phyloP scores from a whole-genome alignment of 2,113 vertebrate genomes.

The Anolis sagrei region DNA sequence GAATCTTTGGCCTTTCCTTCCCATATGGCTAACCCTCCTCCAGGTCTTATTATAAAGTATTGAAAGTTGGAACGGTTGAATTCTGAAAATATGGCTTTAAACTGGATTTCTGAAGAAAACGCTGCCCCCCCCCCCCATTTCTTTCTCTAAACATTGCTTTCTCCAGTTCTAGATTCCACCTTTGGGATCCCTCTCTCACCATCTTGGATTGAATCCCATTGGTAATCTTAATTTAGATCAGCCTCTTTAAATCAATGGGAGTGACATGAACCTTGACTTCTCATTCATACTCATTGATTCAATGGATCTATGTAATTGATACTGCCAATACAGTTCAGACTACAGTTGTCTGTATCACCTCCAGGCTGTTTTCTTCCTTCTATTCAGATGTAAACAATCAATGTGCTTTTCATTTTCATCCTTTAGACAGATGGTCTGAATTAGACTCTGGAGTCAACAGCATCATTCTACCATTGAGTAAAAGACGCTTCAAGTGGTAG shows the following conservation, averaged over 20 bases:
- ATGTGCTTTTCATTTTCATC: not conserved
- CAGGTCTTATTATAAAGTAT: not conserved
- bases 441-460: not conserved
- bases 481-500: no score
- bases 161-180: not conserved
- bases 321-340: no score
- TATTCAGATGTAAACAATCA: not conserved
- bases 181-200: not conserved
- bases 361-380: not conserved
- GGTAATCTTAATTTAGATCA: no score
- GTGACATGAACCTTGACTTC: no score
- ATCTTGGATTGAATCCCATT: no score
- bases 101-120: no score
- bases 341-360: not conserved
- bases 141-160: not conserved
- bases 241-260: no score
- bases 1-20: constrained; percentile 50
- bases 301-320: no score
- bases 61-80: not conserved
- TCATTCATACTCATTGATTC: no score
- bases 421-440: no score
- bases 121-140: not conserved
- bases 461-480: no score
- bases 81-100: not conserved
- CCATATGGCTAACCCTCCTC: constrained; percentile 58